phyloP scores from a whole-genome alignment of 2,113 vertebrate species.

The Xiphias gladius region DNA sequence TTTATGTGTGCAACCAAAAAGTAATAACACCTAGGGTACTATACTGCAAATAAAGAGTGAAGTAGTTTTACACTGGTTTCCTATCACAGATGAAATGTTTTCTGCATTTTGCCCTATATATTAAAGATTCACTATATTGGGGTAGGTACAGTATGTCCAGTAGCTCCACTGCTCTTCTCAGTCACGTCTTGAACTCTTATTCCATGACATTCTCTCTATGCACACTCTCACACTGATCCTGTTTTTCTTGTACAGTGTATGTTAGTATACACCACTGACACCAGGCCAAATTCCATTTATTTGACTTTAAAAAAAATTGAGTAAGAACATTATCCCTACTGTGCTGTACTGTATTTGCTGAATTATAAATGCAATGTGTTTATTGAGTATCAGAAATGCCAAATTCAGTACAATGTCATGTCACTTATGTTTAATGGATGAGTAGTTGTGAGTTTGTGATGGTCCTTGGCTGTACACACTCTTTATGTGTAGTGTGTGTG shows the following conservation, averaged over 20 bases:
- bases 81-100: not conserved
- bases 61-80: not conserved
- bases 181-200: not conserved
- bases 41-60: not conserved
- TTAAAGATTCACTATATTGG: not conserved
- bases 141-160: not conserved
- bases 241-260: not conserved
- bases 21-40: not conserved
- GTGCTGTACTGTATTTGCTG: constrained; percentile 1
- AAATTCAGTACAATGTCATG: constrained; percentile 13
- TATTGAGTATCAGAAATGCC: constrained; percentile 32
- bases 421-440: constrained; percentile 64
- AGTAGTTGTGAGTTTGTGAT: constrained; percentile 41
- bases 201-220: not conserved
- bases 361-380: constrained; percentile 53
- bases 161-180: not conserved
- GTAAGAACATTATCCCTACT: constrained; percentile 8
- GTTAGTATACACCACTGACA: not conserved
- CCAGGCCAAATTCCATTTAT: not conserved
- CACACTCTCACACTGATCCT: not conserved
- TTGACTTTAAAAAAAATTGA: not conserved
- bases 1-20: not conserved
- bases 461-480: constrained; percentile 1
- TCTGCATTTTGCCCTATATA: not conserved
- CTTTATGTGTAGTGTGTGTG: constrained; percentile 3